Conservation (phyloP, 1,140 invertebrate genomes). For the Drosophila arizonae region DNA sequence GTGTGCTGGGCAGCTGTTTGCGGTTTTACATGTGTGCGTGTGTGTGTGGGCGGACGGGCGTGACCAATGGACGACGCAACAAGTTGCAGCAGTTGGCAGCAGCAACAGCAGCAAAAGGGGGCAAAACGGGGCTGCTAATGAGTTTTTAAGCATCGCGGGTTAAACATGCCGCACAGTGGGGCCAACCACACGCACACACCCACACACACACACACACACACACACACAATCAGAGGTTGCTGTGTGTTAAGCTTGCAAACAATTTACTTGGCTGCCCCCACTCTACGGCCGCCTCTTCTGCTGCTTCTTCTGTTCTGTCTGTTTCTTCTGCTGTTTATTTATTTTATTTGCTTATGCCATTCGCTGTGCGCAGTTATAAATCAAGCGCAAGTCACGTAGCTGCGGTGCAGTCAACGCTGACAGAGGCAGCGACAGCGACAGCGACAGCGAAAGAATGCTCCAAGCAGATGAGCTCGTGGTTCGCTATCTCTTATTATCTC, state of each 20-base stretch:
- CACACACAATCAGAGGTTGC: background rate
- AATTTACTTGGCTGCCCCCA: slow-evolving; percentile 13
- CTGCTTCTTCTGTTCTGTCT: slow-evolving; percentile 1
- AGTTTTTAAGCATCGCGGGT: slow-evolving; percentile 42
- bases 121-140: slow-evolving; percentile 23
- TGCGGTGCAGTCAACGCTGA: slow-evolving; percentile 9
- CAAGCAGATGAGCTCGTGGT: no score
- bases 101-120: background rate
- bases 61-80: slow-evolving; percentile 39
- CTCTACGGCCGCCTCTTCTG: no score
- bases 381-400: slow-evolving; percentile 45
- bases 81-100: slow-evolving; percentile 24
- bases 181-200: background rate
- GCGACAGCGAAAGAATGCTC: no score
- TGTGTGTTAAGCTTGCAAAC: slow-evolving; percentile 32
- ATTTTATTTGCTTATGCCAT: slow-evolving; percentile 38
- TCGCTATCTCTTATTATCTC: no score
- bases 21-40: slow-evolving; percentile 20
- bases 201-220: no score
- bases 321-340: slow-evolving; percentile 32
- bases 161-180: slow-evolving; percentile 10
- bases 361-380: slow-evolving; percentile 37
- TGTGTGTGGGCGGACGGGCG: slow-evolving; percentile 23
- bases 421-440: slow-evolving; percentile 6
- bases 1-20: slow-evolving; percentile 35